Conservation (phyloP, 1,140 invertebrate genomes). For the Nasonia giraulti region DNA sequence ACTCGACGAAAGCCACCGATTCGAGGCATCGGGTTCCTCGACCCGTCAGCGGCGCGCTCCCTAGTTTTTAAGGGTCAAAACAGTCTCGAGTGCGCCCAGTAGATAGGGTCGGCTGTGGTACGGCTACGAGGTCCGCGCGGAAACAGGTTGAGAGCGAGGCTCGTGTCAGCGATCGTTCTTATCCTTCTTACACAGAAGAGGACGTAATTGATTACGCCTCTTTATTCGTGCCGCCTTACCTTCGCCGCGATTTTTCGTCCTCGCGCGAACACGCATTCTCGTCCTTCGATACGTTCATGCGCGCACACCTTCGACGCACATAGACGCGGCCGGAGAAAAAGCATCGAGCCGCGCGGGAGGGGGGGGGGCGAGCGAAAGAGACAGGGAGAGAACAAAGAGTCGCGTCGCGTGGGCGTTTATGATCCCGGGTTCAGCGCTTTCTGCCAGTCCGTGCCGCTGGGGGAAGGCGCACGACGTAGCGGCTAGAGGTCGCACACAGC, state of each 20-base stretch:
- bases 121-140: not conserved
- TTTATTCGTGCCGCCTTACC: not conserved
- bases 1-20: too few relatives aligned
- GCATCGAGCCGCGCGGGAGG: too few relatives aligned
- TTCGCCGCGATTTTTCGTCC: constrained; percentile 43
- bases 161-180: not conserved
- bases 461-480: too few relatives aligned
- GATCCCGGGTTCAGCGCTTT: constrained; percentile 50
- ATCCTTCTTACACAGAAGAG: not conserved
- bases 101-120: not conserved
- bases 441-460: not conserved
- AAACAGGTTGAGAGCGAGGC: not conserved
- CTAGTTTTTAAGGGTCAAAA: not conserved
- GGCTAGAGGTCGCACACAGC: too few relatives aligned
- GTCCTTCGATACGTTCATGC: constrained; percentile 46
- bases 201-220: constrained; percentile 26
- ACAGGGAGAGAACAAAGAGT: constrained; percentile 56
- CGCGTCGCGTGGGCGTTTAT: constrained; percentile 58
- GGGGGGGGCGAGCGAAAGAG: not conserved
- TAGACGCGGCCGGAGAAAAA: constrained; percentile 28
- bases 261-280: constrained; percentile 8
- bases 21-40: not conserved
- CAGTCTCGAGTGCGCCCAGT: not conserved
- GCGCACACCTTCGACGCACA: constrained; percentile 45
- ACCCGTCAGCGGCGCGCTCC: not conserved